Evolutionary conservation across 2,797 vertebrate species (phyloP), one percentile per base, ranked within the genome.

Genomic region (Cyclura pinguis): DNA sequence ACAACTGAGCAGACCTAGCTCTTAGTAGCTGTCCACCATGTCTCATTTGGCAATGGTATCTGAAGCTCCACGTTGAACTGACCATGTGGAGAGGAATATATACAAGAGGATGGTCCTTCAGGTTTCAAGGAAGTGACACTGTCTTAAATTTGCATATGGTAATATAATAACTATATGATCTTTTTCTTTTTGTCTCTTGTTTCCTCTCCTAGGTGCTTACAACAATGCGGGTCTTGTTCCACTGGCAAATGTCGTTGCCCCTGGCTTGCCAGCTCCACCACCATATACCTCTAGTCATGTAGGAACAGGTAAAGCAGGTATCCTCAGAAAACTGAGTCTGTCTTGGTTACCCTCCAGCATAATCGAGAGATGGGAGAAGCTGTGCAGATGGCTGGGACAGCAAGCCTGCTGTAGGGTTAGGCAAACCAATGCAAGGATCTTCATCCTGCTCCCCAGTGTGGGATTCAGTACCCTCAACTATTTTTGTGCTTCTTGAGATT

Each of bases 221-320:
- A 99, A 99, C 98, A 99, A 98, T 95, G 98, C 98, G 95, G 98
- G 98, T 94, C 98, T 99, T 97, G 98, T 99, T 96, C 98, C 99
- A 90, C 90, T 98, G 96, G 98, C 98, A 96, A 98, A 97, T 97
- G 98, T 99, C 96, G 98, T 99, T 96, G 98, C 98, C 95, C 96
- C 98, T 95, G 98, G 96, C 92, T 97, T 98, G 94, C 96, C 98
- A 95, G 98, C 98, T 97, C 98, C 99, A 94, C 97, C 98, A 57
- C 97, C 98, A 27, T 99, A 99, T 97, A 97, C 96, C 96, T 95
- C 98, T 92, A 97, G 98, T 96, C 97, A 96, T 91, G 94, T 91
- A 78, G 96, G 89, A 91, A 88, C 97, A 97, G 97, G 97, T 98
- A 97, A 97, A 93, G 74, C 57, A 90, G 84, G 35, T 87, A 84